Conservation (phyloP, 2,888 invertebrate species). For the Catocala sponsa region DNA sequence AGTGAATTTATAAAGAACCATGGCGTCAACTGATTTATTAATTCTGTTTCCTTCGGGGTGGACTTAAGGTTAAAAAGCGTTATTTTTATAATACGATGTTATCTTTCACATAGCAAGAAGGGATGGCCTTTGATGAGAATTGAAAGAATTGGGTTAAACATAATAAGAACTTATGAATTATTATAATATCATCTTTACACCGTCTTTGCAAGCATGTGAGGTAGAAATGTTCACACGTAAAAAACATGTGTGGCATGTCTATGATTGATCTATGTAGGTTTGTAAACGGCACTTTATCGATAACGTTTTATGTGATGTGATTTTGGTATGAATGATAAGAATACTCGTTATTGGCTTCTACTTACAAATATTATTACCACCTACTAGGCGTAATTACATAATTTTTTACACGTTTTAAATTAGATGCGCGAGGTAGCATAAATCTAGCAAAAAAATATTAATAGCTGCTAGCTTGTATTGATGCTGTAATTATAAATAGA, state of each 20-base stretch:
- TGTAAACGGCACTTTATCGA: conserved; percentile 25
- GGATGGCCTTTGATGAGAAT: too few relatives aligned
- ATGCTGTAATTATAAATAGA: too few relatives aligned
- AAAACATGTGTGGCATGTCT: conserved; percentile 16
- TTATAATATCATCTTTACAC: not conserved
- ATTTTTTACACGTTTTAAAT: conserved; percentile 7
- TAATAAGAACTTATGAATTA: too few relatives aligned
- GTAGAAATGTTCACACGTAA: too few relatives aligned
- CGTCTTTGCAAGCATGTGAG: not conserved
- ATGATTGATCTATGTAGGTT: conserved; percentile 44
- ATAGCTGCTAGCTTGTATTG: too few relatives aligned
- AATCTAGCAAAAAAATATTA: too few relatives aligned
- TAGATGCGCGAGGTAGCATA: too few relatives aligned
- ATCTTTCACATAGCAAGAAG: too few relatives aligned
- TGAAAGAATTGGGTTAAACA: too few relatives aligned
- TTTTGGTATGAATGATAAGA: conserved; percentile 60
- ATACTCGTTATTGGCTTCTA: conserved; percentile 21
- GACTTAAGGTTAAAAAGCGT: conserved; percentile 20
- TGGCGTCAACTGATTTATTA: conserved; percentile 7
- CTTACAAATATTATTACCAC: conserved; percentile 7
- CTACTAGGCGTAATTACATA: conserved; percentile 14
- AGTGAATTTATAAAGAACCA: conserved; percentile 30
- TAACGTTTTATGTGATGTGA: conserved; percentile 59
- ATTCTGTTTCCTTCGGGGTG: too few relatives aligned
- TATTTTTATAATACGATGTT: too few relatives aligned